Base-by-base conservation (phyloP, 2,797 vertebrate genomes). In the Melanotaenia trifasciata region DNA sequence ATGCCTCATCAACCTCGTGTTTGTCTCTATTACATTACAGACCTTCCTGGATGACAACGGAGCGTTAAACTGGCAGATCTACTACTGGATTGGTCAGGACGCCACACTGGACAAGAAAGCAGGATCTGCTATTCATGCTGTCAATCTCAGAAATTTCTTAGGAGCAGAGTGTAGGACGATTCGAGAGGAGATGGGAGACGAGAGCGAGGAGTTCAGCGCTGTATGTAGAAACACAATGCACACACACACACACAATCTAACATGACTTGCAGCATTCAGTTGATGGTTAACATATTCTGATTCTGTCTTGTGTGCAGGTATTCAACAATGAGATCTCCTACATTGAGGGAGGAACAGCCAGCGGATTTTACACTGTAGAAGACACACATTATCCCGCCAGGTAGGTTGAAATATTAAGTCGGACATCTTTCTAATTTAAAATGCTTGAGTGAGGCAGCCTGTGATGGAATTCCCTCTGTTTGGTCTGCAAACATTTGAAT, bases 161-260 rank as follows among this genome's bases (percentile, higher is more conserved):
- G 98, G 98, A 0, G 98, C 98, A 0, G 97, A 99, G 87, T 96
- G 97, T 85, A 93, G 98, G 74, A 96, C 95, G 0, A 93, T 96
- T 56, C 94, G 98, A 16, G 98, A 99, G 74, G 98, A 99, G 93
- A 99, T 99, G 98, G 98, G 97, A 0, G 98, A 99, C 0, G 98
- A 99, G 90, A 99, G 97, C 0, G 97, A 99, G 2, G 98, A 99
- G 90, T 99, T 99, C 90, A 96, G 93, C 26, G 96, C 96, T 69
- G 98, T 98, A 80, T 63, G 94, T 90, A 69, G 32, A 81, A 43
- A 67, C 26, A 56, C 0, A 1, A 20, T 6, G 28, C 28, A 13
- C 43, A 26, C 24, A 11, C 18, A 18, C 8, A 2, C 24, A 16
- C 3, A 30, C 33, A n/a, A 47, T n/a, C 30, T 50, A 50, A 5